These are phyloP conservation scores for Marmota monax DNA, from an alignment of 2,113 vertebrate genomes.

Conservation along the genomic window DNA sequence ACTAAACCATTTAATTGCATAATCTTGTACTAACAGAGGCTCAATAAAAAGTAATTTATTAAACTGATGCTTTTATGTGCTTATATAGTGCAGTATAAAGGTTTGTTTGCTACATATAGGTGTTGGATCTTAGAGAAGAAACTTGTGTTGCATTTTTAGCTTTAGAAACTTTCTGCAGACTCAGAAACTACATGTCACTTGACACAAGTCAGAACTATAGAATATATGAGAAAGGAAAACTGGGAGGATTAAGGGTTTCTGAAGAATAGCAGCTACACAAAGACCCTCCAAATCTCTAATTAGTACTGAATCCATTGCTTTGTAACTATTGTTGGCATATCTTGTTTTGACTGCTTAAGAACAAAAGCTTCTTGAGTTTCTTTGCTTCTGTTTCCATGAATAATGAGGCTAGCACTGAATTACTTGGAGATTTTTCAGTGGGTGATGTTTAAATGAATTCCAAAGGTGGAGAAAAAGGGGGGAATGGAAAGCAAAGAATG, in stretches of 20 bases:
- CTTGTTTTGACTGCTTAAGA: slow-evolving; percentile 70
- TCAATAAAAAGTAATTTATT: slow-evolving; percentile 64
- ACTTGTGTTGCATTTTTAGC: not conserved
- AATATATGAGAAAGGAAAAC: not conserved
- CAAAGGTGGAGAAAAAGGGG: not conserved
- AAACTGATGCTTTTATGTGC: not conserved
- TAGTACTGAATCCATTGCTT: slow-evolving; percentile 21
- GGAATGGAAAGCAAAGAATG: not conserved
- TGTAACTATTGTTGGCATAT: slow-evolving; percentile 67
- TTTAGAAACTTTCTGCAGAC: slow-evolving; percentile 20
- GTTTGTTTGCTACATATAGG: not conserved
- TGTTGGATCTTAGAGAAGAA: not conserved
- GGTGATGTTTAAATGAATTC: slow-evolving; percentile 6
- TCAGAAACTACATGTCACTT: not conserved
- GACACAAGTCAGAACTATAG: slow-evolving; percentile 18
- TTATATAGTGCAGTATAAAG: slow-evolving; percentile 15
- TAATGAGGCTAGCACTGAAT: slow-evolving; percentile 42
- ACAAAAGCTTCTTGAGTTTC: slow-evolving; percentile 61
- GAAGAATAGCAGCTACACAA: slow-evolving; percentile 50
- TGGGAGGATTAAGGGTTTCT: slow-evolving; percentile 41
- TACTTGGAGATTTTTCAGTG: not conserved
- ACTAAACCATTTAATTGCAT: slow-evolving; percentile 20
- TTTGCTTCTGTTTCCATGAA: slow-evolving; percentile 54
- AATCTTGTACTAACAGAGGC: not conserved
- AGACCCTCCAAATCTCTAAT: slow-evolving; percentile 67